Base-by-base conservation (phyloP, 2,113 vertebrate genomes). In the Tragelaphus imberbis region DNA sequence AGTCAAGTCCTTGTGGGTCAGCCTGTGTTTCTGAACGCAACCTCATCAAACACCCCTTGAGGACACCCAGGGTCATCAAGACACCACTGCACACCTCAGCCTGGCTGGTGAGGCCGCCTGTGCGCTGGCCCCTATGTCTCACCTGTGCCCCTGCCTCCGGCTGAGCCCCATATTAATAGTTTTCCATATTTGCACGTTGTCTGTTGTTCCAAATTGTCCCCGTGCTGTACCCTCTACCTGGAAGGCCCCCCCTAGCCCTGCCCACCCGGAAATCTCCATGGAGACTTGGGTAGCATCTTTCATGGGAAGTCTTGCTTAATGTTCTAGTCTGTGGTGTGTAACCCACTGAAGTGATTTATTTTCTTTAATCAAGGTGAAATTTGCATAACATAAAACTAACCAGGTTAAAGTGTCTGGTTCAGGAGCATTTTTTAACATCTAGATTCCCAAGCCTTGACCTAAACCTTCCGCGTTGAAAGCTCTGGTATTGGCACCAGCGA, bases 71-170 rank as follows among this genome's bases (percentile, higher is more conserved):
- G 4, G 4, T 16, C 36, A 28, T 56, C 19, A 0, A 5, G 17
- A 15, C 17, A 80, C 33, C 27, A 2, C 13, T 68, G n/a, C 33
- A 1, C 3, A 13, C 23, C 44, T 40, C n/a, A n/a, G 40, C 55
- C 68, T 23, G 47, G 63, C 15, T 8, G 1, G 9, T 3, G n/a
- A 88, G 25, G 19, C 12, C 14, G 0, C 58, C 33, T 14, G 16
- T 21, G 53, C 14, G 7, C 65, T 9, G 65, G 40, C 12, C 25
- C 16, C 6, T 23, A 1, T 0, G 2, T 6, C 2, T 2, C 21
- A 12, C 68, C 2, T 23, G n/a, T 11, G n/a, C 68, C 68, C 19
- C 68, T 71, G 68, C n/a, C 19, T 71, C n/a, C 2, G 10, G 68
- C n/a, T 10, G 1, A 71, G n/a, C 68, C 68, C 68, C 68, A 40